Evolutionary conservation across 2,797 vertebrate genomes (phyloP).

Genomic region (Darevskia mixta): DNA sequence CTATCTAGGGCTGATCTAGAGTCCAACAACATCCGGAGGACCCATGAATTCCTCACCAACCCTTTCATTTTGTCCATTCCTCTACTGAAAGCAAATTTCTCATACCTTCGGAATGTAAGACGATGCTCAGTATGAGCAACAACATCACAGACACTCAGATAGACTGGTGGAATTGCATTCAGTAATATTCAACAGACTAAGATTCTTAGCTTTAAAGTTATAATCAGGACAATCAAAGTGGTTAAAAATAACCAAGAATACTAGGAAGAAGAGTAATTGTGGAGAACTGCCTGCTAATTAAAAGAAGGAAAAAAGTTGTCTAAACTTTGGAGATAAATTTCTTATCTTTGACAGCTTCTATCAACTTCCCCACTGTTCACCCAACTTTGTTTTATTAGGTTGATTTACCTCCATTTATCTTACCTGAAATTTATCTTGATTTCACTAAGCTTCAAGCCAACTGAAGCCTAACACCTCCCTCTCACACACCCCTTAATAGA

Average conservation of each 20-base stretch:
- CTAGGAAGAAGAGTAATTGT: conserved; percentile 17
- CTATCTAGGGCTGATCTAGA: too few relatives aligned
- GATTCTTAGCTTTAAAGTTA: not conserved
- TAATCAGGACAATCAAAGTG: not conserved
- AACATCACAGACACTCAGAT: not conserved
- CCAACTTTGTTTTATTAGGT: not conserved
- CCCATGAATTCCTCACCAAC: too few relatives aligned
- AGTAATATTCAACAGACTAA: not conserved
- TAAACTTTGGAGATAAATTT: not conserved
- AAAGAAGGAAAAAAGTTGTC: conserved; percentile 20
- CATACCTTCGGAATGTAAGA: not conserved
- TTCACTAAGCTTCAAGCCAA: not conserved
- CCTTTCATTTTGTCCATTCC: too few relatives aligned
- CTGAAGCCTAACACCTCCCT: not conserved
- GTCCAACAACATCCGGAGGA: too few relatives aligned
- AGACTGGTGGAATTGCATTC: not conserved
- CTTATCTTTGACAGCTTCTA: not conserved
- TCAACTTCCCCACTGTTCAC: not conserved
- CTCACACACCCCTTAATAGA: not conserved
- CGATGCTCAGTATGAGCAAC: not conserved
- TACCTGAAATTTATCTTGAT: not conserved
- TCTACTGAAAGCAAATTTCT: not conserved
- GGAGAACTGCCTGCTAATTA: not conserved
- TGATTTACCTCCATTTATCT: conserved; percentile 6
- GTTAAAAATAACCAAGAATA: not conserved